Conservation (phyloP, 2,888 invertebrate species). For the Mystacides longicornis region DNA sequence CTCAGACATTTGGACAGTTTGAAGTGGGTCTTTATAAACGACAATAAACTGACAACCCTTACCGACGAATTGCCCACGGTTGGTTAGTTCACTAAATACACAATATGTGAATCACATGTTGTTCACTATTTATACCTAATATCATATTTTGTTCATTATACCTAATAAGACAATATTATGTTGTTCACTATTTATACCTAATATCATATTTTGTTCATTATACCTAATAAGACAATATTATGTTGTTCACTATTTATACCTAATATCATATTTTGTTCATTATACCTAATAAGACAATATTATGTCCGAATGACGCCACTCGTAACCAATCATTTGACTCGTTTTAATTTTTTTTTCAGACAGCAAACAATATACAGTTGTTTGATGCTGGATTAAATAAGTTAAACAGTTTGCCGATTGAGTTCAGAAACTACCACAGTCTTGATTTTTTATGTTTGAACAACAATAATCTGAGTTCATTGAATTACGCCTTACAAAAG, state of each 20-base stretch:
- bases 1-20: constrained; percentile 64
- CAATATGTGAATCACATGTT: background rate
- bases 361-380: constrained; percentile 57
- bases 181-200: no score
- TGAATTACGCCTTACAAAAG: constrained; percentile 66
- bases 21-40: constrained; percentile 72
- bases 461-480: constrained; percentile 60
- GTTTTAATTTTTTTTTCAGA: constrained; percentile 34
- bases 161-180: no score
- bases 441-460: constrained; percentile 66
- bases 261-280: no score
- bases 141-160: no score
- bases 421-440: constrained; percentile 59
- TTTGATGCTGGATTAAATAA: constrained; percentile 70
- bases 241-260: no score
- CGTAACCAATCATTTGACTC: no score
- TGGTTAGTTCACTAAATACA: constrained; percentile 32
- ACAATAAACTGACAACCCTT: constrained; percentile 64
- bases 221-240: no score
- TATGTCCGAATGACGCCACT: no score
- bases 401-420: constrained; percentile 61
- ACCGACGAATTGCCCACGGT: constrained; percentile 69
- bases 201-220: no score
- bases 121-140: no score
- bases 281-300: no score